These are phyloP conservation scores for Lontra canadensis DNA, from an alignment of 2,113 vertebrate genomes.

Conservation along the genomic window DNA sequence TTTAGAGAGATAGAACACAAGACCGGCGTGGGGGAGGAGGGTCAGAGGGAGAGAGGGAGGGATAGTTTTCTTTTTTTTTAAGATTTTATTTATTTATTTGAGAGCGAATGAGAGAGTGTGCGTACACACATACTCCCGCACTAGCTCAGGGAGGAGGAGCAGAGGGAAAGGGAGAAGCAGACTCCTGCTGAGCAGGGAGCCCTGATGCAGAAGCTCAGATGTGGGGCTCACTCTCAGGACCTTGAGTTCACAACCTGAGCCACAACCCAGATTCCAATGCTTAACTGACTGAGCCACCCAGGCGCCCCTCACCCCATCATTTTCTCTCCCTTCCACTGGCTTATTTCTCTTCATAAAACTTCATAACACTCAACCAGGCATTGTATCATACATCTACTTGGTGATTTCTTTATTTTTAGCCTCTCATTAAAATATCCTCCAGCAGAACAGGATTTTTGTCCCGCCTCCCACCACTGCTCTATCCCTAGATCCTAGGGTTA, in stretches of 20 bases:
- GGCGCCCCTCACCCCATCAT: neutral
- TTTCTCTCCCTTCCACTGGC: neutral
- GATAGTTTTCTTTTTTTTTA: neutral
- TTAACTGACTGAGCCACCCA: neutral
- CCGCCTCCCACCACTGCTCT: fast-evolving
- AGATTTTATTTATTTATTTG: neutral
- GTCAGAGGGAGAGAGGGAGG: neutral
- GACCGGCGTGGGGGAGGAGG: neutral
- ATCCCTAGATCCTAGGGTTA: neutral
- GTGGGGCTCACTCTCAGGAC: neutral
- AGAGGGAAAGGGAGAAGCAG: neutral
- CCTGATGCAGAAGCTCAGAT: neutral
- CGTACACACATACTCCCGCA: too few species aligned
- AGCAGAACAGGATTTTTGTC: neutral
- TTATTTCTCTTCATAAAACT: neutral
- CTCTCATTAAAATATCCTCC: neutral
- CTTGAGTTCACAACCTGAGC: neutral
- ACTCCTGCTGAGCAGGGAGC: neutral
- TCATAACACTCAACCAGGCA: neutral
- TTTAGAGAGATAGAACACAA: neutral
- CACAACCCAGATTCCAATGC: neutral
- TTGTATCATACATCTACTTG: neutral
- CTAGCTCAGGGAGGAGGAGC: too few species aligned
- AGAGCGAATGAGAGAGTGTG: neutral
- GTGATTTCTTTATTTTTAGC: neutral